phyloP scores from a whole-genome alignment of 2,113 vertebrate species.

The Entosphenus tridentatus region DNA sequence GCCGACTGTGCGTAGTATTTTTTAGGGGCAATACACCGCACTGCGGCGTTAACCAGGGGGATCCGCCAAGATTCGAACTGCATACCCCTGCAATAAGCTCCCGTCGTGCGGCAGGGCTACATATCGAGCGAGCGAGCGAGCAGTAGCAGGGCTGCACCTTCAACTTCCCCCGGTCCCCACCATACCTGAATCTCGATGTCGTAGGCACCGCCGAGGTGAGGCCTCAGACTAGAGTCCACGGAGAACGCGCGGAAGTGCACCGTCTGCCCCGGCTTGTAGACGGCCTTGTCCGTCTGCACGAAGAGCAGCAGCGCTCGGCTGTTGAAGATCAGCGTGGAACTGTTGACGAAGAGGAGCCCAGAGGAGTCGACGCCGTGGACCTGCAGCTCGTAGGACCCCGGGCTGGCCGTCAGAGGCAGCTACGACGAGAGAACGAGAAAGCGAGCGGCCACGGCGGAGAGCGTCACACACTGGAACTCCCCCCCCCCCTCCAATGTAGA shows the following conservation, averaged over 20 bases:
- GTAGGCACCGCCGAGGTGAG: neutral
- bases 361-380: neutral
- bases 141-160: neutral
- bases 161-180: neutral
- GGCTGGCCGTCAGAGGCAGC: neutral
- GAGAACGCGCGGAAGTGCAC: neutral
- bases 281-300: conserved; percentile 5
- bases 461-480: no score
- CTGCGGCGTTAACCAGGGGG: no score
- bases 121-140: neutral
- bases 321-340: neutral
- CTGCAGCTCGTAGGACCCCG: neutral
- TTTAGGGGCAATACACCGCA: no score
- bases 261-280: conserved; percentile 1
- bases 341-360: neutral
- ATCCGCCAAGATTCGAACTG: neutral
- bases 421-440: neutral
- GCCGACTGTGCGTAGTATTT: no score
- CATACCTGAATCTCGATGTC: neutral
- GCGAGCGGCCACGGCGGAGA: no score
- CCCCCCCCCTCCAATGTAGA: no score
- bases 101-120: neutral
- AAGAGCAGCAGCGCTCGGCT: neutral
- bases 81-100: neutral
- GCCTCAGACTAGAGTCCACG: neutral